Evolutionary conservation across 1,140 invertebrate species (phyloP), one percentile per base, ranked within the genome.

Genomic region (Drosophila subpulchrella): DNA sequence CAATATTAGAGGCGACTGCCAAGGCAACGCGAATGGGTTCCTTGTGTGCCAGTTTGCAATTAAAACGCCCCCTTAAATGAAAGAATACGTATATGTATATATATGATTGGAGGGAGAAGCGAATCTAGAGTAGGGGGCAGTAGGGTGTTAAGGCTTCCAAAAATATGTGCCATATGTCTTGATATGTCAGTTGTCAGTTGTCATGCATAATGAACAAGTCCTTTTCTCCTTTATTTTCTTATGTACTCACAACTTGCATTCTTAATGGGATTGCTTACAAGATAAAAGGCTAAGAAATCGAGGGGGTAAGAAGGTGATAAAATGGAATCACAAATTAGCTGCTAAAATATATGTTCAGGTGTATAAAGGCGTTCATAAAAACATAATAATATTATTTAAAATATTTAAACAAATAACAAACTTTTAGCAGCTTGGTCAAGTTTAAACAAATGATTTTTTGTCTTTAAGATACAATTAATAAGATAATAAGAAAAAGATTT

Each of bases 111-210:
- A 10, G 2, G 6, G 24, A 17, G 32, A 34, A n/a, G 39, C 46
- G 34, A 50, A 34, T 11, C 30, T 8, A 30, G 30, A 13, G 46
- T 38, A 51, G 39, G 32, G 20, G 32, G 20, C 32, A 11, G 32
- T 51, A 15, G 61, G 60, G 72, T 75, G 57, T 71, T 48, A 34
- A 60, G 58, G 61, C 58, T 78, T 42, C 50, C 75, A 50, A 27
- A 51, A 81, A 44, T 42, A 62, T 38, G 54, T 30, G 42, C 61
- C 68, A 71, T 86, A 78, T 78, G 83, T 88, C 82, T 79, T 86
- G 77, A 88, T 86, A 82, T 88, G 82, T 67, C 82, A 82, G 79
- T 82, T 88, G 82, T 67, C 82, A 82, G 79, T 82, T 86, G 75
- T 79, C 70, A 79, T 86, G 70, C 78, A 86, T 86, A 88, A 86